Percentiles rank a stretch among this genome's conserved stretches.
These are phyloP conservation scores for Ceraclea dissimilis DNA, from an alignment of 2,888 invertebrate species.

Conservation along the genomic window DNA sequence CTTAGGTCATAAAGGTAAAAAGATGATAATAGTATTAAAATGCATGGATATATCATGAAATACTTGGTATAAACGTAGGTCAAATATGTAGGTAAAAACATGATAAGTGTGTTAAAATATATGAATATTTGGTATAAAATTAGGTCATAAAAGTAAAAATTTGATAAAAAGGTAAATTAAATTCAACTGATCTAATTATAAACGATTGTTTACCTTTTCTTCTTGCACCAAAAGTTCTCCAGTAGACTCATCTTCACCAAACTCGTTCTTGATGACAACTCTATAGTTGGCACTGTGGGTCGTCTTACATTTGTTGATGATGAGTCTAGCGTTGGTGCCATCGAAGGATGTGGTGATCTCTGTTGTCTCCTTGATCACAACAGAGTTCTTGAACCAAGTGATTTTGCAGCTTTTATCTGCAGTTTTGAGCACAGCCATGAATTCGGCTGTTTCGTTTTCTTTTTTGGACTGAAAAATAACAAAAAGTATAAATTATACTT, in stretches of 20 bases:
- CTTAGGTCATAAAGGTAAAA: too few relatives aligned
- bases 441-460: constrained; percentile 65
- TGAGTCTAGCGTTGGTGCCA: constrained; percentile 71
- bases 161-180: too few relatives aligned
- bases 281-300: constrained; percentile 76
- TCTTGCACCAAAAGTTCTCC: constrained; percentile 74
- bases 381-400: constrained; percentile 79
- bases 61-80: too few relatives aligned
- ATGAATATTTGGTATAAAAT: too few relatives aligned
- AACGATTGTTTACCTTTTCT: constrained; percentile 40
- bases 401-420: constrained; percentile 73
- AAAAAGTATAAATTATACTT: not conserved
- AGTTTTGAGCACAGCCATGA: constrained; percentile 65
- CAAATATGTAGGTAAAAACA: too few relatives aligned
- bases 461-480: constrained; percentile 35
- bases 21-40: too few relatives aligned
- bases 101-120: too few relatives aligned
- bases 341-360: constrained; percentile 76
- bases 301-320: constrained; percentile 67
- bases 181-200: too few relatives aligned
- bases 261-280: constrained; percentile 82
- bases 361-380: constrained; percentile 67
- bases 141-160: too few relatives aligned
- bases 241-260: constrained; percentile 81
- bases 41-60: too few relatives aligned